Percentiles rank a stretch among this genome's conserved stretches.
Evolutionary conservation across 2,797 vertebrate species (phyloP).

Genomic region (Danio kyathit): DNA sequence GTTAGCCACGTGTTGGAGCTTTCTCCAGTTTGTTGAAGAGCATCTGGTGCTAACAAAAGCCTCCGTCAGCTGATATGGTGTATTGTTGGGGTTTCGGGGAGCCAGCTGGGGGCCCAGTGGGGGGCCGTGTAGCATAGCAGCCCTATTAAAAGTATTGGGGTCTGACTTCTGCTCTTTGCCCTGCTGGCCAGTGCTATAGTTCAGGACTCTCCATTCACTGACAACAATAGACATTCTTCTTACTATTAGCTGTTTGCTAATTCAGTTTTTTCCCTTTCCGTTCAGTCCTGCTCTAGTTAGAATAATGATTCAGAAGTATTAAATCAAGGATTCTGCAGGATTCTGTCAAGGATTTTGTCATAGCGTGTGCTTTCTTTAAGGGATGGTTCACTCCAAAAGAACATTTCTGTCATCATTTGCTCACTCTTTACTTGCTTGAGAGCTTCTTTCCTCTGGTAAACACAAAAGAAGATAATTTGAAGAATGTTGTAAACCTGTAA

Average conservation of each 20-base stretch:
- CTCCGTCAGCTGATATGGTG: slow-evolving; percentile 58
- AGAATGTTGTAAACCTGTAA: too few species aligned
- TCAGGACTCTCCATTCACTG: slow-evolving; percentile 33
- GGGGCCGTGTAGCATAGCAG: slow-evolving; percentile 68
- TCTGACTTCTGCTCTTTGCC: slow-evolving; percentile 61
- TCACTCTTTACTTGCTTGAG: too few species aligned
- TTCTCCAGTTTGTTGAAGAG: slow-evolving; percentile 66
- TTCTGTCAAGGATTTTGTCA: too few species aligned
- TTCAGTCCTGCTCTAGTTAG: slow-evolving; percentile 36
- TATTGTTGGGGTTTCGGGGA: slow-evolving; percentile 65
- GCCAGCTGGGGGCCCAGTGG: slow-evolving; percentile 77
- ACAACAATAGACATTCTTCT: slow-evolving; percentile 23
- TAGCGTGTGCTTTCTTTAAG: too few species aligned
- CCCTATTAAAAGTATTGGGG: slow-evolving; percentile 55
- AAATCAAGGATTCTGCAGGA: too few species aligned
- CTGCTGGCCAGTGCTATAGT: slow-evolving; percentile 13
- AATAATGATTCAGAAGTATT: too few species aligned
- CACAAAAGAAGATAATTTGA: too few species aligned
- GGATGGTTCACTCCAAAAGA: too few species aligned
- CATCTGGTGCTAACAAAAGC: slow-evolving; percentile 81
- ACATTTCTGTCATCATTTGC: too few species aligned
- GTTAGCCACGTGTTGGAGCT: slow-evolving; percentile 54
- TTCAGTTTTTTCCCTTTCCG: slow-evolving; percentile 11
- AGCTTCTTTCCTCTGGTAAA: too few species aligned
- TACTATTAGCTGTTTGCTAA: slow-evolving; percentile 46